phyloP scores from a whole-genome alignment of 2,113 vertebrate species.

The Daubentonia madagascariensis region DNA sequence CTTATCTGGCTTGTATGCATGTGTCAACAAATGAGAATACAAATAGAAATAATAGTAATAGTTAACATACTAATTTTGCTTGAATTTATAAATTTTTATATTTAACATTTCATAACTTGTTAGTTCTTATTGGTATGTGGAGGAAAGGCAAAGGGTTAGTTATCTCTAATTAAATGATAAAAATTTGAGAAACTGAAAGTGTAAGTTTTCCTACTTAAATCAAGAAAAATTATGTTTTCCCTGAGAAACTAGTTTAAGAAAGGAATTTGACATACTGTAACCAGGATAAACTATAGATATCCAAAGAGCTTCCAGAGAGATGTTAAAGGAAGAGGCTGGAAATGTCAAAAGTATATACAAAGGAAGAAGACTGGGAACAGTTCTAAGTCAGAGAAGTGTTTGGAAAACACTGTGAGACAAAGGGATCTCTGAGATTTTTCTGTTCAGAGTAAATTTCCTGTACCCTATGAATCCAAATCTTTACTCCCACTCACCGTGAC shows the following conservation, averaged over 20 bases:
- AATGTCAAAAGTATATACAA: not conserved
- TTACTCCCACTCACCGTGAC: not conserved
- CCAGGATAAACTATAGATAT: not conserved
- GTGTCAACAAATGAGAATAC: not conserved
- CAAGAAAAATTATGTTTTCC: not conserved
- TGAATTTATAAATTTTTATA: not conserved
- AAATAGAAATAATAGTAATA: not conserved
- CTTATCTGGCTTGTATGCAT: not conserved
- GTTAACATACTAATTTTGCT: not conserved
- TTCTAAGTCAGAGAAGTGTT: not conserved
- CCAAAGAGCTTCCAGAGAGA: not conserved
- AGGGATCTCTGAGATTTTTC: not conserved
- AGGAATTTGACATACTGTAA: not conserved
- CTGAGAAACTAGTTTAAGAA: not conserved
- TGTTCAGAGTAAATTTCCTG: not conserved
- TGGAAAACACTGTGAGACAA: not conserved
- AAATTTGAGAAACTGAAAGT: not conserved
- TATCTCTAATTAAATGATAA: not conserved
- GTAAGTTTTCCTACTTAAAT: not conserved
- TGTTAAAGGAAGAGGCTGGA: not conserved
- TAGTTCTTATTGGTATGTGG: not conserved
- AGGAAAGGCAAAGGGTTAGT: not conserved
- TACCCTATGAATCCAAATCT: not conserved
- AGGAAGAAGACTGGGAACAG: not conserved
- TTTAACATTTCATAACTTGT: not conserved